A percentile compares a stretch with the other conserved stretches of the same genome.
phyloP scores from a whole-genome alignment of 1,140 invertebrate genomes.

The Eurytemora carolleeae region DNA sequence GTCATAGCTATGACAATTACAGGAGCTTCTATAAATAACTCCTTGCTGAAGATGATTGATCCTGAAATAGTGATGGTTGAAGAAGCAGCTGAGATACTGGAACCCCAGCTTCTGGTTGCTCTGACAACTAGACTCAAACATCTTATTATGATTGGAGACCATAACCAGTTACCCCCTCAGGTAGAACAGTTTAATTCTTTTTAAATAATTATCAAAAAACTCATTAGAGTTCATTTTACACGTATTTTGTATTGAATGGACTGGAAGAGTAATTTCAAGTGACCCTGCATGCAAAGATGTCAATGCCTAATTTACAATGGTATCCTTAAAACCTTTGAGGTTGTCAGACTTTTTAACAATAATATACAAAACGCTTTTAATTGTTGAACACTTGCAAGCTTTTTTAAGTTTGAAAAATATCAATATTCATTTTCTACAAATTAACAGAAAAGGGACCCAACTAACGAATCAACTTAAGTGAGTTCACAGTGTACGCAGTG shows the following conservation, averaged over 20 bases:
- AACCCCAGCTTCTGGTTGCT: constrained; percentile 47
- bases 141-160: constrained; percentile 64
- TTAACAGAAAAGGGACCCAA: no score
- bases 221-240: constrained; percentile 66
- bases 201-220: constrained; percentile 45
- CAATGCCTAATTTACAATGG: constrained; percentile 54
- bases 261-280: no score
- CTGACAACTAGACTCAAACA: constrained; percentile 50
- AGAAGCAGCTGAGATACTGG: constrained; percentile 69
- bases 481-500: no score
- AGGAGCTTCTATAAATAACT: constrained; percentile 43
- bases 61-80: constrained; percentile 48
- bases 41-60: constrained; percentile 36
- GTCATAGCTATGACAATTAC: constrained; percentile 57
- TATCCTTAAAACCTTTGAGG: constrained; percentile 62
- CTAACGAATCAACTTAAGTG: no score
- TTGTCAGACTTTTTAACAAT: no score
- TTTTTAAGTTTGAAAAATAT: no score
- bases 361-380: no score
- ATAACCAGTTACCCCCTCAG: no score
- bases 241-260: constrained; percentile 44
- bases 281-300: no score
- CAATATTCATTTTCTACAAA: no score
- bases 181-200: constrained; percentile 40
- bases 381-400: no score